Evolutionary conservation across 1,140 invertebrate genomes (phyloP).

Genomic region (Stegodyphus dumicola): DNA sequence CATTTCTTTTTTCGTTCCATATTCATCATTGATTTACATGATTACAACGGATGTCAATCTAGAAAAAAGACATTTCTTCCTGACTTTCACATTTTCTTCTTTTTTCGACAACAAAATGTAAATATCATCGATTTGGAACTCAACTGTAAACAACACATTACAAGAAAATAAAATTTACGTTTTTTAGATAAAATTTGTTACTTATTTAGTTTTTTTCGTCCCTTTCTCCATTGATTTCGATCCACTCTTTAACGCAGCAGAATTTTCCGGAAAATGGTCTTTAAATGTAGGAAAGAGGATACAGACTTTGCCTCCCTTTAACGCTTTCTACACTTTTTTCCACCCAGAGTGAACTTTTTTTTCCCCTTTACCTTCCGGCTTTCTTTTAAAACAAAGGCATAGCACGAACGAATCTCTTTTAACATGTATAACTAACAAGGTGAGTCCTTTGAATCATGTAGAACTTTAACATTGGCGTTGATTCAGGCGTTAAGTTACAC

Average conservation of each 20-base stretch:
- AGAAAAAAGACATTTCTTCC: background rate
- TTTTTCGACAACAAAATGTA: conserved; percentile 9
- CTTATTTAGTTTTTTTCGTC: background rate
- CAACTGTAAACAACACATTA: conserved; percentile 5
- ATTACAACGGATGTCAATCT: conserved; percentile 14
- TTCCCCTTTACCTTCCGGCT: conserved; percentile 4
- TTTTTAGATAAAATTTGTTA: background rate
- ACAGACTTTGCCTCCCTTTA: background rate
- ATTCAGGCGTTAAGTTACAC: conserved; percentile 36
- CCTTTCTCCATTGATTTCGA: background rate
- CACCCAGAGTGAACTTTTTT: background rate
- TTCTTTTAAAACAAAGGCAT: conserved; percentile 18
- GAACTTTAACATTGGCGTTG: conserved; percentile 43
- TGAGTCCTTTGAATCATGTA: conserved; percentile 32
- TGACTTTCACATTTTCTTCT: background rate
- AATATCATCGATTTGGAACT: conserved; percentile 15
- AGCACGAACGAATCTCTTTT: background rate
- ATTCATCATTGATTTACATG: conserved; percentile 21
- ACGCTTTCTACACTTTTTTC: conserved; percentile 1
- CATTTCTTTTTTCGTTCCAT: background rate
- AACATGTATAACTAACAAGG: conserved; percentile 44
- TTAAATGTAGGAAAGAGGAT: too few relatives aligned
- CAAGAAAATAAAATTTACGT: background rate
- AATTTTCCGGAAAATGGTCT: too few relatives aligned
- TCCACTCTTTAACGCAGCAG: background rate